Base-by-base conservation (phyloP, 2,113 vertebrate genomes). In the Nymphicus hollandicus region DNA sequence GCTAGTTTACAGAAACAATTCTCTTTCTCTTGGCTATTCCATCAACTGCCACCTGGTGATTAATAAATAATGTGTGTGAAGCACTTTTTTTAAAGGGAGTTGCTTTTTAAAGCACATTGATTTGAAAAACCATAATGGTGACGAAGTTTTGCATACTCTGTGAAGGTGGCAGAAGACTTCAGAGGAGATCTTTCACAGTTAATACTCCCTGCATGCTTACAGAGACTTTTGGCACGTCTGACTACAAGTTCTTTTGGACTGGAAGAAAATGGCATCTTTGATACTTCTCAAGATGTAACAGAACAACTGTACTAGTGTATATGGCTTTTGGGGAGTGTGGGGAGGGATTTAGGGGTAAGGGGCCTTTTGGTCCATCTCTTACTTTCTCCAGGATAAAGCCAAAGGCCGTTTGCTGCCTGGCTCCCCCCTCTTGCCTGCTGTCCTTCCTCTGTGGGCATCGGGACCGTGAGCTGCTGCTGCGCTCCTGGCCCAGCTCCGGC, bases 351-450 rank as follows among this genome's bases (percentile, higher is more conserved):
- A 97, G 88, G 93, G 94, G 82, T 73, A 91, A 91, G 69, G 50
- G 66, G 53, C 89, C 91, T 97, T 69, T 96, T 97, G 96, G 97
- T 97, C 97, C 94, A 20, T 97, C 56, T 97, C 83, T 98, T 97
- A 74, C 97, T 97, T 97, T 98, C 97, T 96, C 94, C 96, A 98
- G 98, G 97, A 97, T 96, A 97, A 98, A 97, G 93, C 93, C 95
- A 97, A 96, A 98, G 93, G 96, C 88, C 88, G 80, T 90, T 97
- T 98, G 94, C 93, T 98, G 96, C 96, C 88, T 96, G 96, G 74
- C 89, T 95, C 43, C 37, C 86, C 94, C 69, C 64, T 68, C 71
- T 96, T 92, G 61, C 83, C 95, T 89, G 68, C 97, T 97, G 97
- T 97, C 89, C 61, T 97, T 88, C 89, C 95, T 96, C 61, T 86